A percentile compares a stretch with the other conserved stretches of the same genome.
Evolutionary conservation across 2,113 vertebrate species (phyloP).

Genomic region (Pelodiscus sinensis): DNA sequence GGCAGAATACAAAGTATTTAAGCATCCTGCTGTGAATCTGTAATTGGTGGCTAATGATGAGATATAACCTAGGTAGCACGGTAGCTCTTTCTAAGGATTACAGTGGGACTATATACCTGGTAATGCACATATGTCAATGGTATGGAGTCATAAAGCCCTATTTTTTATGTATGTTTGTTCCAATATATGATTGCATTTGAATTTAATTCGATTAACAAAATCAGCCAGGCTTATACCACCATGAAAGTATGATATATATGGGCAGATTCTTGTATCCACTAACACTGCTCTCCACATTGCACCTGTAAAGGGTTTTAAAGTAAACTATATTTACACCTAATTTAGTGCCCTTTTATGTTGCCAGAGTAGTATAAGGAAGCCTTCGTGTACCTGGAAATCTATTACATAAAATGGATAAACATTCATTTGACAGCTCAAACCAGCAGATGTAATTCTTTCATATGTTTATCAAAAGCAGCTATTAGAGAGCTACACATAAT

Average conservation of each 20-base stretch:
- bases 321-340: constrained; percentile 4
- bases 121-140: constrained; percentile 32
- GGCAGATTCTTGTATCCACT: not conserved
- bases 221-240: not conserved
- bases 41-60: constrained; percentile 56
- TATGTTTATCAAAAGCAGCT: not conserved
- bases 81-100: constrained; percentile 47
- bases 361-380: not conserved
- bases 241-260: not conserved
- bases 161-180: constrained; percentile 20
- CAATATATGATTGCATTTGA: constrained; percentile 34
- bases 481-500: not conserved
- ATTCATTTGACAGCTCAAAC: constrained; percentile 14
- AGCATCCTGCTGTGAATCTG: constrained; percentile 44
- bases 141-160: constrained; percentile 17
- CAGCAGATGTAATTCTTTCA: constrained; percentile 39
- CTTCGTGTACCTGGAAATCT: not conserved
- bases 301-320: not conserved
- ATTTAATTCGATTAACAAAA: constrained; percentile 61
- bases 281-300: not conserved
- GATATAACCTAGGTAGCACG: constrained; percentile 10
- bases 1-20: constrained; percentile 18
- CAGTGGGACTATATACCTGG: constrained; percentile 32
- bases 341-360: not conserved
- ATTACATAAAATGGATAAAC: not conserved